Base-by-base conservation (phyloP, 2,888 invertebrate genomes). In the Tipula confusa region DNA sequence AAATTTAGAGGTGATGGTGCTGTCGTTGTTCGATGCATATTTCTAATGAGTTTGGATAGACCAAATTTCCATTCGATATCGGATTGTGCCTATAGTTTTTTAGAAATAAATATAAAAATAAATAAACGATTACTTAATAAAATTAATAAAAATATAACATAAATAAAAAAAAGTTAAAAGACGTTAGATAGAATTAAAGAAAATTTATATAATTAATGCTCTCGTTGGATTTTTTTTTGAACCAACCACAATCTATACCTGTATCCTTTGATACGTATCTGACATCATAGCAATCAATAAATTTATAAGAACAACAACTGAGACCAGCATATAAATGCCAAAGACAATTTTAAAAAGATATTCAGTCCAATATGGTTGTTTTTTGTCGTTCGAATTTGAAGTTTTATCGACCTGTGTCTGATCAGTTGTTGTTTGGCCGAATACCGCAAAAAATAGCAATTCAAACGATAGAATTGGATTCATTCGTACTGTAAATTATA, bases 281-380 rank as follows among this genome's bases (percentile, higher is more conserved):
- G 98, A 98, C 98, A 99, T 99, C 99, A 99, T 99, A 92, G 99
- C 99, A 93, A 99, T 99, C 89, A 99, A 95, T 86, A 99, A 93
- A 92, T 99, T 99, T 91, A 99, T 99, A 87, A 99, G 94, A 87
- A 99, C 99, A 89, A 99, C 97, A 88, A 99, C 96, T 86, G 98
- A 98, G 88, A 99, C 98, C 94, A 99, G 93, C 97, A 99, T 96
- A 92, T 99, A 99, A 89, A 97, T 94, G 87, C 96, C 96, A 90
- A 95, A 96, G 86, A 95, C 93, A 88, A 95, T 92, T 92, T 96
- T 96, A 93, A 96, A 97, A 87, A 97, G 92, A 88, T 94, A 94
- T 88, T 93, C 94, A 84, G 96, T 96, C 96, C 96, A 97, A 83
- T 90, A 90, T 33, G 96, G 95, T 90, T 96, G 96, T 86, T 90